Percentiles rank a stretch among this genome's conserved stretches.
phyloP scores from a whole-genome alignment of 2,113 vertebrate species.

The Strigops habroptila region DNA sequence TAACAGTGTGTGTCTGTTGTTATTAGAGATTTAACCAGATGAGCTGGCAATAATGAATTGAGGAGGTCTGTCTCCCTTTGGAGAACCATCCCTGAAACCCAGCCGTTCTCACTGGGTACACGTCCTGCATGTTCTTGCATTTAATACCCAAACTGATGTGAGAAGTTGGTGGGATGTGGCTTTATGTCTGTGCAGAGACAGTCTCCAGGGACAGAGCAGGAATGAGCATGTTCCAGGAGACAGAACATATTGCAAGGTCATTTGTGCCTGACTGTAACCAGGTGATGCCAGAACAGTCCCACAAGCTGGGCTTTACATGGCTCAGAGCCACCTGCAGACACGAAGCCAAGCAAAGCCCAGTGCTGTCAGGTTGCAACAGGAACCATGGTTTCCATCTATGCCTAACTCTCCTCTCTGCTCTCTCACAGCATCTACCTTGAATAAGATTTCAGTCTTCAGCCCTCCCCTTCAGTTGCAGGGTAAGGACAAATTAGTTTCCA shows the following conservation, averaged over 20 bases:
- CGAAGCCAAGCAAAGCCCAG: neutral
- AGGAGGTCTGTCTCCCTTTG: neutral
- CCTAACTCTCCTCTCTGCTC: neutral
- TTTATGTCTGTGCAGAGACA: neutral
- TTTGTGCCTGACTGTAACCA: neutral
- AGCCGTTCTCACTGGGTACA: accelerated
- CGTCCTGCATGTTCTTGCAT: neutral
- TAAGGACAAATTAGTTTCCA: neutral
- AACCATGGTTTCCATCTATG: neutral
- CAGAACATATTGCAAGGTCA: neutral
- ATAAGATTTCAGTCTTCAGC: neutral
- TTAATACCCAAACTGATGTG: neutral
- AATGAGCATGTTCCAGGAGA: neutral
- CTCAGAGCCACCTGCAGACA: neutral
- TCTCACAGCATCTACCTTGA: neutral
- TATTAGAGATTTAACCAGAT: neutral
- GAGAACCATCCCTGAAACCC: neutral
- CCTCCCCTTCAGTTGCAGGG: neutral
- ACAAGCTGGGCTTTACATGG: neutral
- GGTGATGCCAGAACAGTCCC: neutral
- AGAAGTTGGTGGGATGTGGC: neutral
- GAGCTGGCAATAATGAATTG: neutral
- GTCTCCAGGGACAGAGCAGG: neutral
- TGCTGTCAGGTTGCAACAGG: neutral
- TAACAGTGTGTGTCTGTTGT: conserved; percentile 11